Evolutionary conservation across 1,140 invertebrate genomes (phyloP).

Genomic region (Drosophila ercepeae): DNA sequence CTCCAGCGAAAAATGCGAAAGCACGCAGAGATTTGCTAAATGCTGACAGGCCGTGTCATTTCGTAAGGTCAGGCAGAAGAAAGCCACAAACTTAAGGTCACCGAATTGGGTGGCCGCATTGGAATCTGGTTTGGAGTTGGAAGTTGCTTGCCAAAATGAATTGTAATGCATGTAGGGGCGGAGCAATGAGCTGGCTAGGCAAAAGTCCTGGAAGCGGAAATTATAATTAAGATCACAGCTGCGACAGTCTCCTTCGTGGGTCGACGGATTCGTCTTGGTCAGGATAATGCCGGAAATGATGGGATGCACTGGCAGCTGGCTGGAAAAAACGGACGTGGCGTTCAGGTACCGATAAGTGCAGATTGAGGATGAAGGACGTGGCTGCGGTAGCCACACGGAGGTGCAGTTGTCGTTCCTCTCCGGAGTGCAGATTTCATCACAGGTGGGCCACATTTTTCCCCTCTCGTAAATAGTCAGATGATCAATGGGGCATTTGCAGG

Average conservation of each 20-base stretch:
- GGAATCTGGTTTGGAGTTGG: constrained; percentile 1
- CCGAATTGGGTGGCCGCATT: constrained; percentile 50
- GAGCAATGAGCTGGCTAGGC: constrained; percentile 67
- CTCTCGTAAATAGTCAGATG: constrained; percentile 56
- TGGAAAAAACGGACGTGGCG: constrained; percentile 25
- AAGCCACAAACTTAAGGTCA: constrained; percentile 79
- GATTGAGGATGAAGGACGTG: not conserved
- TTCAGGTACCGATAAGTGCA: constrained; percentile 56
- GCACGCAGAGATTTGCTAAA: constrained; percentile 88
- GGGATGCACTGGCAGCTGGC: constrained; percentile 24
- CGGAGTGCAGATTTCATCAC: constrained; percentile 50
- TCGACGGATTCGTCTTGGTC: constrained; percentile 31
- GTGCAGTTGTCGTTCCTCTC: constrained; percentile 40
- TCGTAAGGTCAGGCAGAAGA: constrained; percentile 72
- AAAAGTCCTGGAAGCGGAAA: constrained; percentile 71
- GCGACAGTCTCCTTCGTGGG: constrained; percentile 49
- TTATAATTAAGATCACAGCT: constrained; percentile 65
- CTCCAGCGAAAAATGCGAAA: constrained; percentile 85
- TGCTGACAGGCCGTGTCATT: constrained; percentile 86
- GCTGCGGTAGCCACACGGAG: constrained; percentile 17
- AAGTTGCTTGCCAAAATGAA: constrained; percentile 63
- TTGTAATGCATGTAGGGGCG: constrained; percentile 78
- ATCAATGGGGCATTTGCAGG: constrained; percentile 58
- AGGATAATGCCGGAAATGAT: constrained; percentile 38
- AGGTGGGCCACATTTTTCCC: constrained; percentile 63